These are phyloP conservation scores for Lapara coniferarum DNA, from an alignment of 2,888 invertebrate species.

Conservation along the genomic window DNA sequence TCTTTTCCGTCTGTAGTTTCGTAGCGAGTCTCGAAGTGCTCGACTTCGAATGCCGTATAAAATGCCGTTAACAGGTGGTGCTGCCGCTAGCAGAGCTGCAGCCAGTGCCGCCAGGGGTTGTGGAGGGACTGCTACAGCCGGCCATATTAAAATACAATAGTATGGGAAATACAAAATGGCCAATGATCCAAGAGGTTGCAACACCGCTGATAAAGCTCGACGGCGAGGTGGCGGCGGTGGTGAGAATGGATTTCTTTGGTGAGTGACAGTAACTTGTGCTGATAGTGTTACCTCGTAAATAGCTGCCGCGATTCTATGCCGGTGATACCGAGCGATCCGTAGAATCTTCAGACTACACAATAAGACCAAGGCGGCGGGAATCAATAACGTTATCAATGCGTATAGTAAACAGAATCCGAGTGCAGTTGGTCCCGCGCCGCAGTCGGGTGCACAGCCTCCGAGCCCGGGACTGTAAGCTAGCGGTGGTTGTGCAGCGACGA, in stretches of 20 bases:
- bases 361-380: slow-evolving; percentile 87
- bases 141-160: slow-evolving; percentile 88
- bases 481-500: slow-evolving; percentile 84
- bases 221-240: slow-evolving; percentile 86
- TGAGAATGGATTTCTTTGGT: slow-evolving; percentile 91
- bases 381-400: slow-evolving; percentile 85
- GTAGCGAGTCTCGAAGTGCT: slow-evolving; percentile 87
- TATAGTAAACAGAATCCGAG: slow-evolving; percentile 87
- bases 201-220: slow-evolving; percentile 86
- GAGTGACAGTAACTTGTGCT: slow-evolving; percentile 92
- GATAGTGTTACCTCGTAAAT: slow-evolving; percentile 93
- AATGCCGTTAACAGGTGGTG: slow-evolving; percentile 89
- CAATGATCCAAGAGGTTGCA: slow-evolving; percentile 89
- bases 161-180: slow-evolving; percentile 89
- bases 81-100: slow-evolving; percentile 86
- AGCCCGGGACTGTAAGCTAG: slow-evolving; percentile 73
- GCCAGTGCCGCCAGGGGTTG: slow-evolving; percentile 83
- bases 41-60: slow-evolving; percentile 90
- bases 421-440: slow-evolving; percentile 84
- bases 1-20: slow-evolving; percentile 90
- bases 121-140: slow-evolving; percentile 71
- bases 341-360: slow-evolving; percentile 89
- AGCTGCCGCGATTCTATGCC: slow-evolving; percentile 92
- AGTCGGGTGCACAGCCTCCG: slow-evolving; percentile 87
- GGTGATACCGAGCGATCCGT: slow-evolving; percentile 88